Base-by-base conservation (phyloP, 64 coral and sea anemone species). In the Stylophora pistillata region DNA sequence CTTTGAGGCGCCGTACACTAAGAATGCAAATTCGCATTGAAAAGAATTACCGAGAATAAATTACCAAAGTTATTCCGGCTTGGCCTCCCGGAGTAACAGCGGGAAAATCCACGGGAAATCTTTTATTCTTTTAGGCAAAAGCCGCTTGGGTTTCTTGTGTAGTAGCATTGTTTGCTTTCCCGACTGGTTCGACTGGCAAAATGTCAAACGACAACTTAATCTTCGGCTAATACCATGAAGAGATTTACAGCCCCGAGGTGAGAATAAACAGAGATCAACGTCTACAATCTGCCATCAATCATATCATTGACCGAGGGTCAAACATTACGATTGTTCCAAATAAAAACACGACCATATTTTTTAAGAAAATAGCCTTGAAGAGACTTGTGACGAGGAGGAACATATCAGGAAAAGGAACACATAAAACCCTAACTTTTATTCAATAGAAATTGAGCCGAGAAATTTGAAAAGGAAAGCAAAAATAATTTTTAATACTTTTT, bases 241-340 rank as follows among this genome's bases (percentile, higher is more conserved):
- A 61, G 57, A 82, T 82, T 64, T 82, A 28, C 41, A 3, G 77
- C 57, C 58, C 78, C 61, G 28, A 63, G 80, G 34, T 70, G 80
- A 55, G 20, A 68, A 69, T 84, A 84, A 84, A 84, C 80, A 84
- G 59, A 84, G 17, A 66, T 10, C 66, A 28, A 34, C 29, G 3
- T 0, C 60, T 53, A 17, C 20, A 41, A 82, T 82, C 59, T 82
- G 20, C 31, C 59, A 65, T 47, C 41, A 47, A 47, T 47, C 37
- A 47, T 47, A 47, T 47, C 1, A 23, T 62, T 53, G 37, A 62
- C 34, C 62, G 30, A 69, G 53, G 80, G 80, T 84, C 80, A 84
- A 84, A 69, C 32, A 70, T 60, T 79, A 34, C 33, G 23, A 84
- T 26, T 69, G 56, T 53, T 53, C 74, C 34, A 17, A 72, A 68